Evolutionary conservation across 2,888 invertebrate genomes (phyloP), one percentile per base, ranked within the genome.

Genomic region (Xestia ashworthii): DNA sequence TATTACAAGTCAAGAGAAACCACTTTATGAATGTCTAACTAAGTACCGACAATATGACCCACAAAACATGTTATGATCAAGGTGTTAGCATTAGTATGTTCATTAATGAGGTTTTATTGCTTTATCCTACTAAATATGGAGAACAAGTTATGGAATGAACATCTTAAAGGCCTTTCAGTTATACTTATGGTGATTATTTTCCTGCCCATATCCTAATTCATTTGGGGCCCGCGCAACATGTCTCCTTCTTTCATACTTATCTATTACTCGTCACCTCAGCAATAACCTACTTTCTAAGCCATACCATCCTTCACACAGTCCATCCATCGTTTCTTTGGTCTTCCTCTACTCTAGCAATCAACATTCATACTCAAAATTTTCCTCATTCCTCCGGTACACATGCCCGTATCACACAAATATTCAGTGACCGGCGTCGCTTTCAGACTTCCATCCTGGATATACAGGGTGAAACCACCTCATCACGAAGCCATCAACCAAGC

Each of bases 1-100:
- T 22, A 46, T 4, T 64, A 32, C 9, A 58, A n/a, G 55, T 62
- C 82, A 83, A 75, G 83, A 46, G 14, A 38, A 82, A 83, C 80
- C 60, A 60, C 71, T 74, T 69, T 25, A 65, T 68, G 62, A 72
- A 6, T 1, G 32, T 22, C 48, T 62, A 60, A 69, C 11, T 16
- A 41, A n/a, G 22, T 41, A 46, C 32, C 1, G 16, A 69, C 32
- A 58, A 58, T 48, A 81, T 60, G 60, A 32, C 58, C 60, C 32
- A 60, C 19, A 60, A 32, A 32, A 60, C 60, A 60, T 46, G 58
- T 55, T 53, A 46, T 74, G 16, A 48, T 38, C 44, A 46, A 78
- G 58, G 16, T 62, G 16, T 60, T n/a, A 12, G n/a, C 48, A 77
- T 58, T 58, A 64, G 14, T 74, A 41, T 66, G 44, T 14, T 65